These are phyloP conservation scores for Agriopis leucophaearia DNA, from an alignment of 2,888 invertebrate species.

Conservation along the genomic window DNA sequence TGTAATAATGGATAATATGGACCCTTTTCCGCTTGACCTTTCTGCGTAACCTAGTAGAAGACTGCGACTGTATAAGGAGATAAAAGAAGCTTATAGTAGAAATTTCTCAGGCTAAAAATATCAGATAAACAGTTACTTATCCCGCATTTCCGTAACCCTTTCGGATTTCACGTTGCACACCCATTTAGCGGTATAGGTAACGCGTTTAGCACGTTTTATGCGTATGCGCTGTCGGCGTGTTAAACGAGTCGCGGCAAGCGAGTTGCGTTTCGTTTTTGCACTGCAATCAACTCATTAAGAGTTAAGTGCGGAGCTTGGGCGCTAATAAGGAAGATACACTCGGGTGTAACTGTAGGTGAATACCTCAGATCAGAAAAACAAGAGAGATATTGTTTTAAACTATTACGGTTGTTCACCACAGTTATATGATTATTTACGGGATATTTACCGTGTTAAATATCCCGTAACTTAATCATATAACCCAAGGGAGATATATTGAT, in stretches of 20 bases:
- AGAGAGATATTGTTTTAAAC: too few species aligned
- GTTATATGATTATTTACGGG: too few species aligned
- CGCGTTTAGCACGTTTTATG: conserved; percentile 57
- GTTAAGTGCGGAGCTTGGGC: conserved; percentile 55
- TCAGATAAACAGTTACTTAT: conserved; percentile 8
- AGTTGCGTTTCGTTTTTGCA: conserved; percentile 78
- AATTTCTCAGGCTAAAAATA: background rate
- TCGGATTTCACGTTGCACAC: conserved; percentile 14
- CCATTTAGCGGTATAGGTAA: conserved; percentile 55
- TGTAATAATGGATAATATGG: too few species aligned
- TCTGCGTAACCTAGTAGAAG: too few species aligned
- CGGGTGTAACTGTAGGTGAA: conserved; percentile 25
- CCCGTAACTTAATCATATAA: too few species aligned
- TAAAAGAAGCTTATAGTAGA: background rate
- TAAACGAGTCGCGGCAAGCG: conserved; percentile 30
- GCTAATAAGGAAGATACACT: conserved; percentile 59
- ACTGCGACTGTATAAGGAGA: background rate
- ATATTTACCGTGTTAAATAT: too few species aligned
- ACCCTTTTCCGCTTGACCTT: too few species aligned
- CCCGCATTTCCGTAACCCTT: conserved; percentile 13
- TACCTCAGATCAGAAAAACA: too few species aligned
- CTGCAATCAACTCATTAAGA: conserved; percentile 84
- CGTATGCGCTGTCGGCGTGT: conserved; percentile 16
- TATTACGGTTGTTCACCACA: too few species aligned
- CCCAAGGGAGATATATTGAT: too few species aligned